phyloP scores from a whole-genome alignment of 37 sponge, comb jelly and placozoan species.

The Dysidea cf. avara region DNA sequence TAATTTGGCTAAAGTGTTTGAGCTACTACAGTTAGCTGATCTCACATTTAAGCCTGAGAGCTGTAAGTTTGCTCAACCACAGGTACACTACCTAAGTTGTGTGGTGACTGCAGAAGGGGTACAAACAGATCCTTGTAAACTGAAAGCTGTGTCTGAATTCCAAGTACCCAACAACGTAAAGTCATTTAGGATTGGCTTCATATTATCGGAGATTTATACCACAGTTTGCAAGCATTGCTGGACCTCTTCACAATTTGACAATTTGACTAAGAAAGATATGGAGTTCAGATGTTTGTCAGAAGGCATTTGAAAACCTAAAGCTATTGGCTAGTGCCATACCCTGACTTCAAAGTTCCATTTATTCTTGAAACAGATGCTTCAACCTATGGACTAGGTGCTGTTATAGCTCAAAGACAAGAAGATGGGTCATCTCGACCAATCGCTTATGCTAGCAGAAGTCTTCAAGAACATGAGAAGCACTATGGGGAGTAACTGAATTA shows the following conservation, averaged over 20 bases:
- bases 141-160: conserved; percentile 7
- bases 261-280: too few species aligned
- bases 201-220: conserved; percentile 49
- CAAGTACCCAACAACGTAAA: too few species aligned
- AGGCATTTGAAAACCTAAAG: conserved; percentile 50
- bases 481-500: conserved; percentile 53
- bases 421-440: conserved; percentile 21
- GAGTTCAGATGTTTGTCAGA: too few species aligned
- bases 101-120: conserved; percentile 26
- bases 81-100: too few species aligned
- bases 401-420: conserved; percentile 41
- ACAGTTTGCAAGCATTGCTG: conserved; percentile 34
- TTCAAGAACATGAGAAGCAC: conserved; percentile 43
- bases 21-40: conserved; percentile 26
- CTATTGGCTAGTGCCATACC: conserved; percentile 33
- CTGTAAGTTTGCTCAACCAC: too few species aligned
- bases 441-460: conserved; percentile 59
- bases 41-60: too few species aligned
- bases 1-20: conserved; percentile 29
- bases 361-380: conserved; percentile 62
- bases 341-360: conserved; percentile 21
- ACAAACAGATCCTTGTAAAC: conserved; percentile 18
- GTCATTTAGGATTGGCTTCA: too few species aligned
- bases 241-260: conserved; percentile 33
- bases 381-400: conserved; percentile 42